phyloP scores from a whole-genome alignment of 2,113 vertebrate species.

The Melanostigma gelatinosum region DNA sequence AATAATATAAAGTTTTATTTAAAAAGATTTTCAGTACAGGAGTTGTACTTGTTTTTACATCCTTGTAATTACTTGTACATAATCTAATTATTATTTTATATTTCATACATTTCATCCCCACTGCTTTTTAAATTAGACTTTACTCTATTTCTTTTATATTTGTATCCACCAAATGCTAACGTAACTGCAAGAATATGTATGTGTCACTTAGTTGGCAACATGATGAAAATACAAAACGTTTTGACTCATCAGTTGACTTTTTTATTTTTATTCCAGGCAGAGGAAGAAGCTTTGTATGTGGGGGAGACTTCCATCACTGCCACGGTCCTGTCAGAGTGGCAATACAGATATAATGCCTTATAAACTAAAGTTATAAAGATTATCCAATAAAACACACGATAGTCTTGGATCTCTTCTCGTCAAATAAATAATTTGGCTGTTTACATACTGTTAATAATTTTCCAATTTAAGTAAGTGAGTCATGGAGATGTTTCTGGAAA shows the following conservation, averaged over 20 bases:
- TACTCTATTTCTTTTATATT: neutral
- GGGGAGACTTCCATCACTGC: neutral
- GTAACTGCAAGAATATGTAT: neutral
- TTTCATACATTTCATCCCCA: neutral
- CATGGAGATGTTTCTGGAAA: neutral
- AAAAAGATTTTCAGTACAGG: neutral
- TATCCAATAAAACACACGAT: neutral
- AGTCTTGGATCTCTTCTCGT: neutral
- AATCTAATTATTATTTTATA: neutral
- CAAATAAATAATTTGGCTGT: neutral
- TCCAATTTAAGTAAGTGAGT: neutral
- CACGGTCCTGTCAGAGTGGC: neutral
- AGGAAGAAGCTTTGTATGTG: neutral
- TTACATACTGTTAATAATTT: neutral
- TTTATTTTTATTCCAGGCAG: neutral
- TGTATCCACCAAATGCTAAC: neutral
- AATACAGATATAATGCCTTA: neutral
- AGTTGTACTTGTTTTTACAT: neutral
- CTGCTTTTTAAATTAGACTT: neutral
- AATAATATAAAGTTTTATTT: neutral
- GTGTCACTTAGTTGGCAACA: neutral
- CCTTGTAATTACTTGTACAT: neutral
- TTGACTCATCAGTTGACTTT: too few species aligned
- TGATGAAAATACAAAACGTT: neutral
- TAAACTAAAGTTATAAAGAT: neutral